Percentiles rank a stretch among this genome's conserved stretches.
phyloP scores from a whole-genome alignment of 2,113 vertebrate species.

The Puma concolor region DNA sequence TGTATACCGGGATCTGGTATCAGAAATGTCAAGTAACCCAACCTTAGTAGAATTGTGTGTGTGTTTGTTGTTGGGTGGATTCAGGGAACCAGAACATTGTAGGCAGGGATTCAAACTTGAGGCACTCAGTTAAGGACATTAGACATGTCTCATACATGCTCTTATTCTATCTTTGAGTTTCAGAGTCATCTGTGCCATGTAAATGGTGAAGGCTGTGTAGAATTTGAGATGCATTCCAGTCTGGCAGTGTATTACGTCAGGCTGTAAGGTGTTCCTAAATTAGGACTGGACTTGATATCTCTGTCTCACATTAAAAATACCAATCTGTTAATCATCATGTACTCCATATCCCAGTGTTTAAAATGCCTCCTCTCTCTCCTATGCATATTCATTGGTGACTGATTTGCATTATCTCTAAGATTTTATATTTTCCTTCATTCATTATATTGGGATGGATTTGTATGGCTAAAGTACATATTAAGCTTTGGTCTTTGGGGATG shows the following conservation, averaged over 20 bases:
- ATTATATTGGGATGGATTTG: background rate
- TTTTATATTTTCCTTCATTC: background rate
- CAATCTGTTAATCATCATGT: background rate
- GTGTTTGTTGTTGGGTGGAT: background rate
- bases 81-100: background rate
- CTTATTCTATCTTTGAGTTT: background rate
- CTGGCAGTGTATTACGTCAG: background rate
- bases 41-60: background rate
- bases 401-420: background rate
- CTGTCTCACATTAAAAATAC: background rate
- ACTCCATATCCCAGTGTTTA: background rate
- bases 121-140: background rate
- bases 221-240: background rate
- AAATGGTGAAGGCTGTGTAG: background rate
- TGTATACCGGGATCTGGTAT: background rate
- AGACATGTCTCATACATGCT: background rate
- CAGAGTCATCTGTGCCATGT: background rate
- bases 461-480: background rate
- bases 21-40: background rate
- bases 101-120: background rate
- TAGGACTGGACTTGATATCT: background rate
- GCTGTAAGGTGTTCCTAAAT: background rate
- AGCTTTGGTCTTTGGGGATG: background rate
- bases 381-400: background rate
- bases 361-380: background rate